Conservation (phyloP, 2,113 vertebrate species). For the Tautogolabrus adspersus region DNA sequence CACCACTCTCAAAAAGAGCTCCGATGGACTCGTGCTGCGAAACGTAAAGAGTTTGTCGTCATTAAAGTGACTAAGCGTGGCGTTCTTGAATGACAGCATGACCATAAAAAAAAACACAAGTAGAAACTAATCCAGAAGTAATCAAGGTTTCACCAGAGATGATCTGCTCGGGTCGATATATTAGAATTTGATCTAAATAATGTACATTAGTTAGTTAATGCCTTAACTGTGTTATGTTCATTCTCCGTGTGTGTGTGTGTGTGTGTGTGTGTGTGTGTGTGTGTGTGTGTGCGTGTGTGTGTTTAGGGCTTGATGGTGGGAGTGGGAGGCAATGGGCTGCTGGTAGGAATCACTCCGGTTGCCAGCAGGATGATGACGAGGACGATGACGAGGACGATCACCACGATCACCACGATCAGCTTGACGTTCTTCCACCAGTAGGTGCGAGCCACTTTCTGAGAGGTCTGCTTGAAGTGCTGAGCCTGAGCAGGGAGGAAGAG, state of each 20-base stretch:
- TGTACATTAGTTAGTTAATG: constrained; percentile 22
- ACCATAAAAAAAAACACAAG: constrained; percentile 12
- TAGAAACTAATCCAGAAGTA: neutral
- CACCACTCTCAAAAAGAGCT: neutral
- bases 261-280: no score
- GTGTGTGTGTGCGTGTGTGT: neutral
- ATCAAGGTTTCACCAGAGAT: constrained; percentile 35
- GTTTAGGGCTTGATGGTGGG: constrained; percentile 8
- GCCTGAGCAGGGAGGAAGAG: constrained; percentile 79
- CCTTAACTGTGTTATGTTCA: no score
- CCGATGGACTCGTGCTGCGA: neutral
- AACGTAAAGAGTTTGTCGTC: neutral
- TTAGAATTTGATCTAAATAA: constrained; percentile 16
- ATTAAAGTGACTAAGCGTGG: constrained; percentile 30
- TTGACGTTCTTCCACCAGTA: constrained; percentile 98
- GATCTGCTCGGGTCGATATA: constrained; percentile 32
- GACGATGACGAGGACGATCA: constrained; percentile 86
- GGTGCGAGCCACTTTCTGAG: constrained; percentile 91
- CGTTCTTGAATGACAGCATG: neutral
- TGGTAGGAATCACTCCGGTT: constrained; percentile 87
- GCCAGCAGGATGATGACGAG: constrained; percentile 90
- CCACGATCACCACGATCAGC: constrained; percentile 88
- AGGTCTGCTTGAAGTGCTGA: constrained; percentile 93
- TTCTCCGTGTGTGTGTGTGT: no score
- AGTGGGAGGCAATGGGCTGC: neutral